Conservation (phyloP, 1,140 invertebrate species). For the Subanguina moxae region DNA sequence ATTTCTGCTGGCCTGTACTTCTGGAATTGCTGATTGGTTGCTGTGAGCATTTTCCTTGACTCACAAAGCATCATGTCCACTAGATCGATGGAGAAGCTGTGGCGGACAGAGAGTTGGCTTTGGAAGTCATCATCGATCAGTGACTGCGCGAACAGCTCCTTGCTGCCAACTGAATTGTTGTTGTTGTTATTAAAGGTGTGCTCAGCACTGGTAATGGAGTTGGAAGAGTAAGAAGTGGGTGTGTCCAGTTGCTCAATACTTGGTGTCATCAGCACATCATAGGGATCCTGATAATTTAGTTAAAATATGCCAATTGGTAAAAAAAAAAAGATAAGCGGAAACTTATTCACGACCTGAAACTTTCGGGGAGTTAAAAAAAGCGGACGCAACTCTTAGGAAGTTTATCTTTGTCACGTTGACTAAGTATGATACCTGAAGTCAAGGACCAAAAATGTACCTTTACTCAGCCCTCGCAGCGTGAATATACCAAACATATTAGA, state of each 20-base stretch:
- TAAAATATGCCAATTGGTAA: too few species aligned
- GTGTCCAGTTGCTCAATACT: slow-evolving; percentile 1
- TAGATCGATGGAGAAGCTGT: slow-evolving; percentile 2
- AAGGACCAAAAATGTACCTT: too few species aligned
- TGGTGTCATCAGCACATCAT: background rate
- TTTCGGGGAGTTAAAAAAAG: too few species aligned
- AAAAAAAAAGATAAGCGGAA: too few species aligned
- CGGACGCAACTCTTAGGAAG: too few species aligned
- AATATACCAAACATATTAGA: too few species aligned
- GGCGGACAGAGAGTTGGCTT: slow-evolving; percentile 3
- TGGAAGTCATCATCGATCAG: slow-evolving; percentile 27
- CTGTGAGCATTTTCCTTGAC: background rate
- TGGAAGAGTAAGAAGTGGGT: background rate
- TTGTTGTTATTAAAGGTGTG: background rate
- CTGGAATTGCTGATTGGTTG: background rate
- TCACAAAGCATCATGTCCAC: slow-evolving; percentile 10
- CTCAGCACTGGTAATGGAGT: background rate
- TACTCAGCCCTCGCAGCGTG: too few species aligned
- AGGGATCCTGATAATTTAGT: background rate
- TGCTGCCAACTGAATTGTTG: background rate
- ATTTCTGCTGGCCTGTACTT: too few species aligned
- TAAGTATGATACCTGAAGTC: too few species aligned
- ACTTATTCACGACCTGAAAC: too few species aligned
- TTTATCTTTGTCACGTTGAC: too few species aligned
- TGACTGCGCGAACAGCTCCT: background rate